Evolutionary conservation across 1,140 invertebrate genomes (phyloP).

Genomic region (Drosophila mojavensis): DNA sequence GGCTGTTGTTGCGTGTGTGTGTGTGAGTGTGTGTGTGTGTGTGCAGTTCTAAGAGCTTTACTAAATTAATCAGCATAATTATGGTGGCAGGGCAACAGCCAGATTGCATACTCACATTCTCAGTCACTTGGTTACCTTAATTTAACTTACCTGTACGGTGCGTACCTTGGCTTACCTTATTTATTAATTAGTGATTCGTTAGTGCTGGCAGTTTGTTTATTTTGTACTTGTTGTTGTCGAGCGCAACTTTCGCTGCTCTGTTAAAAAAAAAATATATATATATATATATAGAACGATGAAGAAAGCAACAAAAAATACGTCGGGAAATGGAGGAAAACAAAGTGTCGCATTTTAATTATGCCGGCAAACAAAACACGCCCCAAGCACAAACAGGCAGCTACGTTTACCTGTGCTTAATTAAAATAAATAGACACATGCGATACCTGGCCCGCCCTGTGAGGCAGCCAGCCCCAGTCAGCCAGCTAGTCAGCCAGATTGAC

Average conservation of each 20-base stretch:
- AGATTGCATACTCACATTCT: constrained; percentile 1
- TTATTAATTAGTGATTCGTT: constrained; percentile 78
- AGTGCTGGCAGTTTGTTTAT: constrained; percentile 49
- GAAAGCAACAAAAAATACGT: not conserved
- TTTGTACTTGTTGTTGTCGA: constrained; percentile 19
- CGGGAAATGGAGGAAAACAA: constrained; percentile 42
- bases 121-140: not conserved
- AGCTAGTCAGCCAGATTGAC: constrained; percentile 9
- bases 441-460: too few species aligned
- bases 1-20: not conserved
- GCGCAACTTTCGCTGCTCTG: constrained; percentile 28
- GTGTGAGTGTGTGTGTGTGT: constrained; percentile 13
- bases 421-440: constrained; percentile 76
- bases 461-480: not conserved
- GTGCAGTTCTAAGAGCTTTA: constrained; percentile 42
- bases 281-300: not conserved
- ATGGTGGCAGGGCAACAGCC: constrained; percentile 57
- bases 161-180: constrained; percentile 47
- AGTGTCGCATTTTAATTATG: constrained; percentile 70
- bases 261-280: constrained; percentile 24
- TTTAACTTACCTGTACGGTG: not conserved
- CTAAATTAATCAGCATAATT: constrained; percentile 77
- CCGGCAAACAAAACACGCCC: constrained; percentile 47
- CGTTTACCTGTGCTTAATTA: constrained; percentile 76
- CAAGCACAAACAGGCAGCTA: constrained; percentile 45